Evolutionary conservation across 2,888 invertebrate species (phyloP), one percentile per base, ranked within the genome.

Genomic region (Carcina quercana): DNA sequence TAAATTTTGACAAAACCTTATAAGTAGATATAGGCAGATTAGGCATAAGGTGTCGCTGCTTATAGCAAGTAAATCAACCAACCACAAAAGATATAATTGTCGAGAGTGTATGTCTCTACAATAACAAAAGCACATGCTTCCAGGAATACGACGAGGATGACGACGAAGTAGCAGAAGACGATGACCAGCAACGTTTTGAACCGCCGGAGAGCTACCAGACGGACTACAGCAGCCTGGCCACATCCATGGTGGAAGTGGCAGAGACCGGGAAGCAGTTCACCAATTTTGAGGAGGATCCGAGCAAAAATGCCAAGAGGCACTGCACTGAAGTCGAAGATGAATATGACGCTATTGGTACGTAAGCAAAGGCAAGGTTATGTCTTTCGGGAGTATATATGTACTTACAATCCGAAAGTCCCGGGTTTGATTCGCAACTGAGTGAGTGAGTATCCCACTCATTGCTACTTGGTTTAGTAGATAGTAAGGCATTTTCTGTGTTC

Each of bases 331-430:
- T 78, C 0, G 69, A 66, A 25, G 80, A 82, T 27, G 79, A 80
- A 50, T 82, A 80, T 38, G 80, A 80, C 35, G 80, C 80, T 30
- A 79, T 82, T 32, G 79, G 80, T 76, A 43, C 5, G 4, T 11
- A n/a, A n/a, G n/a, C n/a, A n/a, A n/a, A n/a, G n/a, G n/a, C n/a
- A n/a, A n/a, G n/a, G n/a, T n/a, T n/a, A n/a, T n/a, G n/a, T n/a
- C n/a, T n/a, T n/a, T n/a, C n/a, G n/a, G n/a, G n/a, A n/a, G n/a
- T n/a, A n/a, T n/a, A n/a, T n/a, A n/a, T n/a, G n/a, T n/a, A n/a
- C n/a, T n/a, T n/a, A n/a, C n/a, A n/a, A n/a, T n/a, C n/a, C n/a
- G n/a, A n/a, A n/a, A n/a, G n/a, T n/a, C n/a, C n/a, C n/a, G n/a
- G n/a, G n/a, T n/a, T n/a, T n/a, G n/a, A n/a, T n/a, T n/a, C n/a